phyloP scores from a whole-genome alignment of 2,113 vertebrate species.

The Corvus moneduloides region DNA sequence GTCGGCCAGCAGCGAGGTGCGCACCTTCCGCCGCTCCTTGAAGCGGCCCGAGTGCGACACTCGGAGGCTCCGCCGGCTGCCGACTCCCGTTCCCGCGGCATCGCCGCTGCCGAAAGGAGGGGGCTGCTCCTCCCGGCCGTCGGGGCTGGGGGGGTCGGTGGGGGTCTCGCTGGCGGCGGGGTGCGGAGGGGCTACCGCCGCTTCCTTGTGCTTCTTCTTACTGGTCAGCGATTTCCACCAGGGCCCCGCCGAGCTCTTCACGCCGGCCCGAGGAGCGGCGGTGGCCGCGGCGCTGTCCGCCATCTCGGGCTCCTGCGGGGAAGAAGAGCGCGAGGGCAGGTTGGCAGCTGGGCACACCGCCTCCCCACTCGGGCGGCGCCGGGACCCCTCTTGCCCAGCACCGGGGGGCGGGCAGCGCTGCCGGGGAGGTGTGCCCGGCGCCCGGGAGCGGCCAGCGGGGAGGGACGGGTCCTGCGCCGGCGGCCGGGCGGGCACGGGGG shows the following conservation, averaged over 20 bases:
- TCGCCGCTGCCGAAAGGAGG: slow-evolving; percentile 66
- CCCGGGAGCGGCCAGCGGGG: background rate
- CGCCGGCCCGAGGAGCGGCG: background rate
- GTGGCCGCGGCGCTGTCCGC: slow-evolving; percentile 62
- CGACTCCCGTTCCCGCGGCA: slow-evolving; percentile 34
- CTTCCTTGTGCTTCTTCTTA: slow-evolving; percentile 76
- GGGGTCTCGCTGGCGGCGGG: background rate
- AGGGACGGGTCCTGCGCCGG: background rate
- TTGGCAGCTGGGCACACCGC: background rate
- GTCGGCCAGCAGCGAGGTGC: slow-evolving; percentile 78
- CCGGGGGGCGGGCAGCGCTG: background rate
- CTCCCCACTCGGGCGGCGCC: background rate
- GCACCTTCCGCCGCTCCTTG: slow-evolving; percentile 84
- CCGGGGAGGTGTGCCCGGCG: background rate
- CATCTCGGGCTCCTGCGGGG: slow-evolving; percentile 57
- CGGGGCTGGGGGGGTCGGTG: background rate
- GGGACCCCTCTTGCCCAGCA: background rate
- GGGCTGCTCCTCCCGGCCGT: slow-evolving; percentile 57
- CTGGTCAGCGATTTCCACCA: slow-evolving; percentile 83
- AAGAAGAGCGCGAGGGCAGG: background rate
- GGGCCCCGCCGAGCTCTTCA: slow-evolving; percentile 10
- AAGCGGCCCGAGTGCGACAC: slow-evolving; percentile 92
- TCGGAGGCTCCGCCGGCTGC: slow-evolving; percentile 85
- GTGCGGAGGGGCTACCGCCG: background rate
- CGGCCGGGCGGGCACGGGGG: background rate